Evolutionary conservation across 2,113 vertebrate genomes (phyloP).

Genomic region (Zosterops borbonicus): DNA sequence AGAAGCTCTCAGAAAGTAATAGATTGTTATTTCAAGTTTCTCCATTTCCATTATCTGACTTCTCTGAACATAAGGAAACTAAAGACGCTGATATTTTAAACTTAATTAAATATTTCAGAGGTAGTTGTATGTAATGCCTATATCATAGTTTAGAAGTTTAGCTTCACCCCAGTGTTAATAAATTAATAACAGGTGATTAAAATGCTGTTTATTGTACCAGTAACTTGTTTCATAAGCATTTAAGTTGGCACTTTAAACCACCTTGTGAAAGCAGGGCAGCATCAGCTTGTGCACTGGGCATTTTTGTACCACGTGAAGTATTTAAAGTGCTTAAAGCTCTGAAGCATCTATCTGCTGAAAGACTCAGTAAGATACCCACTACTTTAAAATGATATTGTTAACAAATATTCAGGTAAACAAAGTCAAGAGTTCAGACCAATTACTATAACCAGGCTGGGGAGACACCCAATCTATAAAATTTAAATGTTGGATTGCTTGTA

Average conservation of each 20-base stretch:
- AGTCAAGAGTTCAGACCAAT: not conserved
- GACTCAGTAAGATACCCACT: not conserved
- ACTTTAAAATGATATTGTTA: not conserved
- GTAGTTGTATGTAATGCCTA: not conserved
- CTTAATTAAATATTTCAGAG: not conserved
- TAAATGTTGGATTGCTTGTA: not conserved
- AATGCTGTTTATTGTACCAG: not conserved
- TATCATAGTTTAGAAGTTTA: not conserved
- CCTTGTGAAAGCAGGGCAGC: not conserved
- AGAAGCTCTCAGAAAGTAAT: not conserved
- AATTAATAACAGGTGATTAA: not conserved
- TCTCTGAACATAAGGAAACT: not conserved
- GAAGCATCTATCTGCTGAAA: not conserved
- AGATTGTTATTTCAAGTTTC: not conserved
- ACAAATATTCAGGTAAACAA: not conserved
- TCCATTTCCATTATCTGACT: not conserved
- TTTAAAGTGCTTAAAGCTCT: not conserved
- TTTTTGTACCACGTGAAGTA: not conserved
- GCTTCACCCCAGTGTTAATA: not conserved
- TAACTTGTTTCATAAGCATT: not conserved
- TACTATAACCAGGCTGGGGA: not conserved
- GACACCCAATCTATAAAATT: not conserved
- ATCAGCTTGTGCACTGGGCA: not conserved
- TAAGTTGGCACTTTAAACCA: not conserved
- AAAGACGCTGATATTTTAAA: not conserved